Percentiles rank a stretch among this genome's conserved stretches.
These are phyloP conservation scores for Fregata magnificens DNA, from an alignment of 2,113 vertebrate genomes.

Conservation along the genomic window DNA sequence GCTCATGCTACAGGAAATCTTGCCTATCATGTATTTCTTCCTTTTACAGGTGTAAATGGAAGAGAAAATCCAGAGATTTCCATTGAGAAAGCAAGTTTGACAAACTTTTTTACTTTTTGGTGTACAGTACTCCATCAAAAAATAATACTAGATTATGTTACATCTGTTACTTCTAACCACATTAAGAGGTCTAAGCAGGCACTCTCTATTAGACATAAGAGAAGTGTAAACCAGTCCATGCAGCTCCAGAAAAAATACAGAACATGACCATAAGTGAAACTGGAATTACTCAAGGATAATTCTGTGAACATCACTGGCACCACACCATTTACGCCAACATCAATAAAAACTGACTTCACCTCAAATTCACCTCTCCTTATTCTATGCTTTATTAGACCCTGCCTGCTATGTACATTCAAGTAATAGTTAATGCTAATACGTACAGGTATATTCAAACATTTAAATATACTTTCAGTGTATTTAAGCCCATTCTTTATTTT, in stretches of 20 bases:
- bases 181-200: background rate
- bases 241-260: background rate
- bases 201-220: background rate
- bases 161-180: background rate
- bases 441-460: background rate
- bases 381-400: background rate
- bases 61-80: background rate
- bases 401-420: background rate
- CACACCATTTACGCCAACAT: background rate
- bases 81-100: background rate
- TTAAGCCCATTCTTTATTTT: background rate
- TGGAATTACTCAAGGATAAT: background rate
- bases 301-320: background rate
- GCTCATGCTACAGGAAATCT: background rate
- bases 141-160: background rate
- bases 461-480: background rate
- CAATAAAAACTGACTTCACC: background rate
- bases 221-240: background rate
- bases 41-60: background rate
- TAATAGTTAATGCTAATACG: background rate
- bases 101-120: background rate
- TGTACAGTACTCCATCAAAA: background rate
- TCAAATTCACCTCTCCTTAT: background rate
- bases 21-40: background rate
- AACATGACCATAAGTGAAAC: background rate